phyloP scores from a whole-genome alignment of 2,888 invertebrate species.

The Heteromurus nitidus region DNA sequence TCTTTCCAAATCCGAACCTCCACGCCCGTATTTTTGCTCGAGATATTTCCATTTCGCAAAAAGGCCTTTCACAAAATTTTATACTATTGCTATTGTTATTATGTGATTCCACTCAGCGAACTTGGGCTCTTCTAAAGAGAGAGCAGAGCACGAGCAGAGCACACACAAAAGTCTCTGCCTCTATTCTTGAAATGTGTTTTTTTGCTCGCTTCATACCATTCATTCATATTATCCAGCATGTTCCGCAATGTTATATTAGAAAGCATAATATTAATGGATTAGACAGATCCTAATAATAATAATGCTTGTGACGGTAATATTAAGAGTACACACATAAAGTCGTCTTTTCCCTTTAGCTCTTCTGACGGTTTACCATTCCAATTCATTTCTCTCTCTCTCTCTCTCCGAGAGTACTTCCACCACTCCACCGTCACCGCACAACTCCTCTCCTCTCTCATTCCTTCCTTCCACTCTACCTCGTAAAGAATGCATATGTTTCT shows the following conservation, averaged over 20 bases:
- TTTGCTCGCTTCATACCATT: too few relatives aligned
- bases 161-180: too few relatives aligned
- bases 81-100: conserved; percentile 16
- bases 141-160: neutral
- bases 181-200: too few relatives aligned
- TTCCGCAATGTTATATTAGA: too few relatives aligned
- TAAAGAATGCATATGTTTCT: too few relatives aligned
- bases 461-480: too few relatives aligned
- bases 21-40: neutral
- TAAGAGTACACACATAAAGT: conserved; percentile 23
- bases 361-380: conserved; percentile 16
- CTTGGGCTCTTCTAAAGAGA: too few relatives aligned
- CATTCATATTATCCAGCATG: conserved; percentile 5
- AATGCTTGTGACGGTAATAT: conserved; percentile 15
- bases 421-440: neutral
- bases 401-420: too few relatives aligned
- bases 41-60: conserved; percentile 7
- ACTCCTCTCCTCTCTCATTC: too few relatives aligned
- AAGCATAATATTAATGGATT: conserved; percentile 27
- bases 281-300: conserved; percentile 20
- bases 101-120: conserved; percentile 6
- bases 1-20: neutral
- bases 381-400: conserved; percentile 12
- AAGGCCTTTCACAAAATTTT: conserved; percentile 9
- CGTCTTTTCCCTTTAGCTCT: neutral